A percentile compares a stretch with the other conserved stretches of the same genome.
Evolutionary conservation across 2,888 invertebrate genomes (phyloP).

Genomic region (Leistus spinibarbis): DNA sequence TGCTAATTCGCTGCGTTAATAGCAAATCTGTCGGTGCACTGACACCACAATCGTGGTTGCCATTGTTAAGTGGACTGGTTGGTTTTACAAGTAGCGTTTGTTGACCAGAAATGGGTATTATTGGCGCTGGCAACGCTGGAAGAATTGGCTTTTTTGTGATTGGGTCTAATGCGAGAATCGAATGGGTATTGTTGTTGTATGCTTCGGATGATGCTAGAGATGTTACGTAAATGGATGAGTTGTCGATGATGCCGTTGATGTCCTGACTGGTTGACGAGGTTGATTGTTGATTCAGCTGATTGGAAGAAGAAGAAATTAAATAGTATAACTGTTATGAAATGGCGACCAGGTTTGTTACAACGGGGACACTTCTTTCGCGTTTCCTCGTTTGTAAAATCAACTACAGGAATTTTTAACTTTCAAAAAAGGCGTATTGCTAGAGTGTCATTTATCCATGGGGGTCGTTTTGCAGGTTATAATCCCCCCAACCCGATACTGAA

Average conservation of each 20-base stretch:
- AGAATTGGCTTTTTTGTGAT: neutral
- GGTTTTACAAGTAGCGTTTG: constrained; percentile 30
- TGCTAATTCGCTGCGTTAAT: constrained; percentile 24
- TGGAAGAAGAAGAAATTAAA: constrained; percentile 48
- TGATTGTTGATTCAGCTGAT: constrained; percentile 68
- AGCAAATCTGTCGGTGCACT: constrained; percentile 18
- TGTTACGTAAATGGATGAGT: constrained; percentile 83
- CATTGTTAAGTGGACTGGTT: constrained; percentile 11
- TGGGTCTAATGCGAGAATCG: constrained; percentile 39
- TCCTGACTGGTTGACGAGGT: constrained; percentile 63
- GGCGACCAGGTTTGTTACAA: neutral
- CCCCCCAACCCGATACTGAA: no score
- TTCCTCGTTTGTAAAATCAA: no score
- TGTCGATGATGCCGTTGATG: constrained; percentile 81
- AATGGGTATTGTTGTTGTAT: constrained; percentile 60
- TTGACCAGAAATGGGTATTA: constrained; percentile 7
- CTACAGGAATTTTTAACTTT: no score
- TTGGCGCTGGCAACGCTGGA: neutral
- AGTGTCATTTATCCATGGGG: no score
- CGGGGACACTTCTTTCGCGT: neutral
- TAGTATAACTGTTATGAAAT: constrained; percentile 30
- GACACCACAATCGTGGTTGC: neutral
- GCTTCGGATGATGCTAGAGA: constrained; percentile 67
- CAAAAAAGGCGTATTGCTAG: no score
- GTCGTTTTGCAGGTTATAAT: no score